Evolutionary conservation across 1,140 invertebrate species (phyloP).

Genomic region (Cardiocondyla obscurior): DNA sequence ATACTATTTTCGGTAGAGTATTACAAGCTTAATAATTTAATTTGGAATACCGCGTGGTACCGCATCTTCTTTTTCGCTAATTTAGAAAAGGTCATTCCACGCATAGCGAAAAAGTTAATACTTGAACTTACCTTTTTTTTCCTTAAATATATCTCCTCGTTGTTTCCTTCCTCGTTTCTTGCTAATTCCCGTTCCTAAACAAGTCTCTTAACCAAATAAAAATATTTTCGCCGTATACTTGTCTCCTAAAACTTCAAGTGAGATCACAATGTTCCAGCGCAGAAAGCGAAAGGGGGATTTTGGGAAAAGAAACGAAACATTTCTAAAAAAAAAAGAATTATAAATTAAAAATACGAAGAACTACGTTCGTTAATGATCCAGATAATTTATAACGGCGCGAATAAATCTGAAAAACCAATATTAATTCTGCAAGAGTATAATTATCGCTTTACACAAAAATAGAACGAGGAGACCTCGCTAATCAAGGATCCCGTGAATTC

Average conservation of each 20-base stretch:
- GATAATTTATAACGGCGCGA: background rate
- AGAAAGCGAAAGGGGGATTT: background rate
- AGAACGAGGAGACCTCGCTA: background rate
- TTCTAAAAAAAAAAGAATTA: too few species aligned
- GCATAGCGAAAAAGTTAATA: background rate
- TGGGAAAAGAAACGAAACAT: background rate
- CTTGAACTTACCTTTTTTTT: background rate
- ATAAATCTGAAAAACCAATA: background rate
- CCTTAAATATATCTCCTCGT: background rate
- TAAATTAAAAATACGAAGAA: background rate
- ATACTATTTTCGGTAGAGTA: background rate
- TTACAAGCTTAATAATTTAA: background rate
- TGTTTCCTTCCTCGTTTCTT: background rate
- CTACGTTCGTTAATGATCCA: too few species aligned
- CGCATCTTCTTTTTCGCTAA: background rate
- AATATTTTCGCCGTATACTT: background rate
- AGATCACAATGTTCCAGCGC: background rate
- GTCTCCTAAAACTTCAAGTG: background rate
- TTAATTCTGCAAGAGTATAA: background rate
- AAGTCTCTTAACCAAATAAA: background rate
- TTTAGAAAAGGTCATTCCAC: background rate
- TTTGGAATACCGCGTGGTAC: background rate
- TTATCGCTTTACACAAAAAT: background rate
- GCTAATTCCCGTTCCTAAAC: background rate
- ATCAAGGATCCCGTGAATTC: background rate